These are phyloP conservation scores for Bucco capensis DNA, from an alignment of 2,113 vertebrate species.

Conservation along the genomic window DNA sequence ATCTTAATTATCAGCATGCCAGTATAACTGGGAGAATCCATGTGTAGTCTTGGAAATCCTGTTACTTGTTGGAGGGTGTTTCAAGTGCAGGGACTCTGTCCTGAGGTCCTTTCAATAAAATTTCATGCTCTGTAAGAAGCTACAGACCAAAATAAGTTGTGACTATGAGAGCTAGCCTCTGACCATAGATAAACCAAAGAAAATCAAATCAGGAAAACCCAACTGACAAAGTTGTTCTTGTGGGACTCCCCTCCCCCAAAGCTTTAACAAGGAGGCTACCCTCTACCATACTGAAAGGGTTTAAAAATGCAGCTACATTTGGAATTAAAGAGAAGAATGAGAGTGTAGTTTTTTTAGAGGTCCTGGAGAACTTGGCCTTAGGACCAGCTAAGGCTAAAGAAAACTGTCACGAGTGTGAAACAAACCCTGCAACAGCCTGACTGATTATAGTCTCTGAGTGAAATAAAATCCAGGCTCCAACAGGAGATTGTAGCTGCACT, in stretches of 20 bases:
- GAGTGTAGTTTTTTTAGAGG: neutral
- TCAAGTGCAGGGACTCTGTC: neutral
- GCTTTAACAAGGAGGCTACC: neutral
- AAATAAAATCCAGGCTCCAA: neutral
- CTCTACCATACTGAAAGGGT: accelerated
- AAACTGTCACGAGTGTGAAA: neutral
- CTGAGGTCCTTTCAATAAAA: neutral
- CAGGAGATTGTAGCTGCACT: neutral
- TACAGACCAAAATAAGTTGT: neutral
- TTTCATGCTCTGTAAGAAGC: neutral
- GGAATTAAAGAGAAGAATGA: neutral
- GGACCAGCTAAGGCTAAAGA: neutral
- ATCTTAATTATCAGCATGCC: neutral
- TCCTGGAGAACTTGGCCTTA: neutral
- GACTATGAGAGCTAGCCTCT: neutral
- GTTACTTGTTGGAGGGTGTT: neutral
- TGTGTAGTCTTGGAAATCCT: neutral
- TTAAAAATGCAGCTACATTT: neutral
- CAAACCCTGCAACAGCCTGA: neutral
- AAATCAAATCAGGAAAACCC: neutral
- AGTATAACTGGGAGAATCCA: neutral
- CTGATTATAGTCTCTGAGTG: neutral
- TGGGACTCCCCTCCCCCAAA: neutral
- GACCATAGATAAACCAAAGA: neutral
- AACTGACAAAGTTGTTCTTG: neutral